phyloP scores from a whole-genome alignment of 2,888 invertebrate genomes.

The Pseudoips prasinana region DNA sequence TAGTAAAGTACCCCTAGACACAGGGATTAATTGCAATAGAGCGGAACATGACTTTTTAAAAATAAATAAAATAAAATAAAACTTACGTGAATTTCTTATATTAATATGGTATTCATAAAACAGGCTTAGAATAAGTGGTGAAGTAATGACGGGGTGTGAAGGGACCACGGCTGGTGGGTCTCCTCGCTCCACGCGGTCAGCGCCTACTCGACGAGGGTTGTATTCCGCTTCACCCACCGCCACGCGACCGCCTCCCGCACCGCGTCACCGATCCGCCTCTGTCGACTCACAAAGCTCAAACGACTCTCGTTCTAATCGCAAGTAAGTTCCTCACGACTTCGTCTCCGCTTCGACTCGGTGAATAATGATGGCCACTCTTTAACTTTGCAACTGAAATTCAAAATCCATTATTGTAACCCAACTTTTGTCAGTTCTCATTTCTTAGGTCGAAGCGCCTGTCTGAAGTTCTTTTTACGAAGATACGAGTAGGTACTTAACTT shows the following conservation, averaged over 20 bases:
- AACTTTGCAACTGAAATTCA: constrained; percentile 27
- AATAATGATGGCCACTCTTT: constrained; percentile 27
- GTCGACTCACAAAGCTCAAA: constrained; percentile 95
- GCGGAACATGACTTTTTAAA: too few relatives aligned
- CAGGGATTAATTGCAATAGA: too few relatives aligned
- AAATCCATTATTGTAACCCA: constrained; percentile 26
- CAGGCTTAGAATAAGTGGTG: constrained; percentile 58
- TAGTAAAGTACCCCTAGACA: too few relatives aligned
- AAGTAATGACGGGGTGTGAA: constrained; percentile 67
- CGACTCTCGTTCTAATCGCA: constrained; percentile 89
- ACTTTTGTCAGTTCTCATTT: constrained; percentile 24
- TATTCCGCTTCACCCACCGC: constrained; percentile 88
- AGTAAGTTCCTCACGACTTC: constrained; percentile 65
- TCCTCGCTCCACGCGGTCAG: constrained; percentile 92
- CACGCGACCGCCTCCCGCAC: constrained; percentile 91
- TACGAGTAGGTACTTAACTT: too few relatives aligned
- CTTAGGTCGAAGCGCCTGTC: constrained; percentile 14
- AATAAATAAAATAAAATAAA: too few relatives aligned
- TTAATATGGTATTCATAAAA: too few relatives aligned
- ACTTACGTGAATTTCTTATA: too few relatives aligned
- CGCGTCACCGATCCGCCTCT: constrained; percentile 86
- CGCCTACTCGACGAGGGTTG: constrained; percentile 87
- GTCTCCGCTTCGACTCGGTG: constrained; percentile 21
- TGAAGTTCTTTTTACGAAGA: constrained; percentile 18
- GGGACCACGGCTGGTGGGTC: constrained; percentile 78